A percentile compares a stretch with the other conserved stretches of the same genome.
Conservation (phyloP, 1,140 invertebrate species). For the Coelopa frigida region DNA sequence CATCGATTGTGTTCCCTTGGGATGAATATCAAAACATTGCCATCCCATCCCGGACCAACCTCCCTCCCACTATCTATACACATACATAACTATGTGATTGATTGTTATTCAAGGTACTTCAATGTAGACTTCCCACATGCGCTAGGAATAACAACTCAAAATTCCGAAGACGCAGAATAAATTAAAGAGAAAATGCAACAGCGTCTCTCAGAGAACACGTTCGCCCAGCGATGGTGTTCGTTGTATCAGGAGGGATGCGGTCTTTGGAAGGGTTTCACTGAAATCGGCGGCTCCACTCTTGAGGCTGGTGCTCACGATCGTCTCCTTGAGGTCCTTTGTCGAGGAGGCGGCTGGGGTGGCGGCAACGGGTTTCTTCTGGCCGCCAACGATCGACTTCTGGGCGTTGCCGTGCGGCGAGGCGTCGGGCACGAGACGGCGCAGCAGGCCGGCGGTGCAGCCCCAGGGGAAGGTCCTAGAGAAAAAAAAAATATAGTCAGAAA, state of each 20-base stretch:
- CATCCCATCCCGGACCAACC: no score
- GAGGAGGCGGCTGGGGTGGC: slow-evolving; percentile 13
- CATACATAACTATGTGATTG: no score
- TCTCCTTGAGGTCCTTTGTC: background rate
- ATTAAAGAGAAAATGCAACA: slow-evolving; percentile 36
- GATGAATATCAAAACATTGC: no score
- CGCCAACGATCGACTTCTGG: slow-evolving; percentile 8
- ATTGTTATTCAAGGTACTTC: no score
- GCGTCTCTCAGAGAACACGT: slow-evolving; percentile 33
- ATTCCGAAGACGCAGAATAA: slow-evolving; percentile 40
- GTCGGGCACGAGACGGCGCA: slow-evolving; percentile 58
- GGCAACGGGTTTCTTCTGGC: slow-evolving; percentile 7
- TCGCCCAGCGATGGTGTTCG: slow-evolving; percentile 41
- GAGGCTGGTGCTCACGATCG: background rate
- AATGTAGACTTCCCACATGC: no score
- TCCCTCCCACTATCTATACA: no score
- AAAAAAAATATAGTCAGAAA: slow-evolving; percentile 6
- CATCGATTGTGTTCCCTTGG: no score
- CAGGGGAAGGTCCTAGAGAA: slow-evolving; percentile 60
- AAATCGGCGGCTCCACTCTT: slow-evolving; percentile 14
- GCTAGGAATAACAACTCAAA: slow-evolving; percentile 15
- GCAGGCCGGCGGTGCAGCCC: slow-evolving; percentile 54
- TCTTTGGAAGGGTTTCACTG: slow-evolving; percentile 31
- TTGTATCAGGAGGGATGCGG: slow-evolving; percentile 40
- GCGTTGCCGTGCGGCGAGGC: slow-evolving; percentile 47